Percentiles rank a stretch among this genome's conserved stretches.
Conservation (phyloP, 2,113 vertebrate genomes). For the Oreotrochilus melanogaster region DNA sequence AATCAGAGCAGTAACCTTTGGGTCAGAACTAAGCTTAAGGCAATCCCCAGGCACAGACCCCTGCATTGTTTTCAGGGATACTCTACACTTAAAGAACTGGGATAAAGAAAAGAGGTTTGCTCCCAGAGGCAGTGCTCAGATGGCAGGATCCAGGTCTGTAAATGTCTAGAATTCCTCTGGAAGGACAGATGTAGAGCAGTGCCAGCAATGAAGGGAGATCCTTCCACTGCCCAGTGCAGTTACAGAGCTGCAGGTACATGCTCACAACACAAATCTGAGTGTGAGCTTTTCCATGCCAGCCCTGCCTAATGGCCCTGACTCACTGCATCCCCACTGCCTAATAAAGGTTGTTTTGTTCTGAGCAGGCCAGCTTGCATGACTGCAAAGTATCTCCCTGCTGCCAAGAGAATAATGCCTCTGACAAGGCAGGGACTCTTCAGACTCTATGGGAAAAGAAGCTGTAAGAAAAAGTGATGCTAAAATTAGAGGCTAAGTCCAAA, state of each 20-base stretch:
- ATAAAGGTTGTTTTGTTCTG: background rate
- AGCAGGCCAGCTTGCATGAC: background rate
- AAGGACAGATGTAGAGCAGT: accelerated
- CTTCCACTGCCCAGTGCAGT: background rate
- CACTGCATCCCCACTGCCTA: background rate
- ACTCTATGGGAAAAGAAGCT: background rate
- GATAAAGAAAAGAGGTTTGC: background rate
- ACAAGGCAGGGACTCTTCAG: background rate
- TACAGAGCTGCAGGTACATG: background rate
- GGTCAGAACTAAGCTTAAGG: background rate
- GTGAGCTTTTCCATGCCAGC: background rate
- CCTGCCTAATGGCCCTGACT: background rate
- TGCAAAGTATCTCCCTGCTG: background rate
- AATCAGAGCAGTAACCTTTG: background rate
- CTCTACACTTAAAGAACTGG: background rate
- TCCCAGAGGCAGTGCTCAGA: background rate
- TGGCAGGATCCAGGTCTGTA: background rate
- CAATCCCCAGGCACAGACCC: background rate
- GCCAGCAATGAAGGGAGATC: background rate
- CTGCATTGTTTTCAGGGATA: background rate
- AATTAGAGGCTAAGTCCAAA: background rate
- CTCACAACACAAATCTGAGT: accelerated
- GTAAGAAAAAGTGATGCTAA: background rate
- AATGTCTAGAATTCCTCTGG: background rate
- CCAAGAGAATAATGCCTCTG: background rate